phyloP scores from a whole-genome alignment of 2,113 vertebrate species.

The Hydropotes inermis region DNA sequence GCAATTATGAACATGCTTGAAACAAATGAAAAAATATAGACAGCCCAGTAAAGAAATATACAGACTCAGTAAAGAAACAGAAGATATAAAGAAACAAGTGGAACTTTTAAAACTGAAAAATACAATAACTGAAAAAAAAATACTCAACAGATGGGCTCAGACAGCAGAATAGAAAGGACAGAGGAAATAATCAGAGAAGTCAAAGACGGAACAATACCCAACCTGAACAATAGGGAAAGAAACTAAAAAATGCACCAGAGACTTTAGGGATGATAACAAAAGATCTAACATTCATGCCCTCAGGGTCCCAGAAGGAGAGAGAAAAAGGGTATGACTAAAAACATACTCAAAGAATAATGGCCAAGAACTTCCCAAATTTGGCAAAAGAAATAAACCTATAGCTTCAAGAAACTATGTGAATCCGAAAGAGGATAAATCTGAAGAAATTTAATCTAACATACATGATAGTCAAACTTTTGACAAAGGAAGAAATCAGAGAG shows the following conservation, averaged over 20 bases:
- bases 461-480: neutral
- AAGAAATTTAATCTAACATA: neutral
- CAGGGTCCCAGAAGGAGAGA: neutral
- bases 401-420: neutral
- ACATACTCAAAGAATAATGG: neutral
- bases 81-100: neutral
- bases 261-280: neutral
- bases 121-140: constrained; percentile 9
- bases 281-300: neutral
- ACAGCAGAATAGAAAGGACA: neutral
- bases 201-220: neutral
- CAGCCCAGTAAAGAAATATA: neutral
- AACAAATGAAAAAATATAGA: neutral
- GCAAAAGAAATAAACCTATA: neutral
- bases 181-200: neutral
- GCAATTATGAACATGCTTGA: neutral
- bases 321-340: neutral
- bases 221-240: neutral
- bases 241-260: neutral
- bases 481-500: neutral
- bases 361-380: neutral
- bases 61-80: neutral
- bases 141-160: neutral
- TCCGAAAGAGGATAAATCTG: neutral
- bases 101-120: constrained; percentile 20